These are phyloP conservation scores for Silurus glanis DNA, from an alignment of 2,113 vertebrate species.

Conservation along the genomic window DNA sequence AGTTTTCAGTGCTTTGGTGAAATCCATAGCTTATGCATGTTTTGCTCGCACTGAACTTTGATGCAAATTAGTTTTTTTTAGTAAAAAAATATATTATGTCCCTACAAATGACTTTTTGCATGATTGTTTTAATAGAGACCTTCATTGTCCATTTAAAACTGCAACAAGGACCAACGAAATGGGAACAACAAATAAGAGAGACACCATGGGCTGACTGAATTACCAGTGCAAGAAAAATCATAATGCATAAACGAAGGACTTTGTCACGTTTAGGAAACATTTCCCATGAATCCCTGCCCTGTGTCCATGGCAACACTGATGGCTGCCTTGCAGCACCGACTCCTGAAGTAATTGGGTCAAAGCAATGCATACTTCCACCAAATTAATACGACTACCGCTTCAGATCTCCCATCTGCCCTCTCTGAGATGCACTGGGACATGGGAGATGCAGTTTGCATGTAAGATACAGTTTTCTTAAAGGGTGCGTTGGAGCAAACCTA, in stretches of 20 bases:
- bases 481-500: background rate
- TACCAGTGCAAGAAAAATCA: constrained; percentile 3
- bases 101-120: background rate
- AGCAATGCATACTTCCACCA: constrained; percentile 72
- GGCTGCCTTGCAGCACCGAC: constrained; percentile 59
- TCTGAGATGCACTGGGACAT: background rate
- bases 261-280: constrained; percentile 66
- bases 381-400: constrained; percentile 61
- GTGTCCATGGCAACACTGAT: constrained; percentile 73
- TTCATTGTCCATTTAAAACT: background rate
- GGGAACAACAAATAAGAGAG: background rate
- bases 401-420: constrained; percentile 36
- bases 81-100: background rate
- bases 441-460: constrained; percentile 17
- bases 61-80: background rate
- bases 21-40: background rate
- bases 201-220: background rate
- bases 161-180: background rate
- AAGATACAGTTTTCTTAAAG: background rate
- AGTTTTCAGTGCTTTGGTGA: background rate
- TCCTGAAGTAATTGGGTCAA: constrained; percentile 70
- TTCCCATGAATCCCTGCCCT: constrained; percentile 59
- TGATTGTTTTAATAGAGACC: background rate
- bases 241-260: constrained; percentile 66
- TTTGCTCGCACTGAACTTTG: background rate